A percentile compares a stretch with the other conserved stretches of the same genome.
These are phyloP conservation scores for Takifugu ocellatus DNA, from an alignment of 2,797 vertebrate species.

Conservation along the genomic window DNA sequence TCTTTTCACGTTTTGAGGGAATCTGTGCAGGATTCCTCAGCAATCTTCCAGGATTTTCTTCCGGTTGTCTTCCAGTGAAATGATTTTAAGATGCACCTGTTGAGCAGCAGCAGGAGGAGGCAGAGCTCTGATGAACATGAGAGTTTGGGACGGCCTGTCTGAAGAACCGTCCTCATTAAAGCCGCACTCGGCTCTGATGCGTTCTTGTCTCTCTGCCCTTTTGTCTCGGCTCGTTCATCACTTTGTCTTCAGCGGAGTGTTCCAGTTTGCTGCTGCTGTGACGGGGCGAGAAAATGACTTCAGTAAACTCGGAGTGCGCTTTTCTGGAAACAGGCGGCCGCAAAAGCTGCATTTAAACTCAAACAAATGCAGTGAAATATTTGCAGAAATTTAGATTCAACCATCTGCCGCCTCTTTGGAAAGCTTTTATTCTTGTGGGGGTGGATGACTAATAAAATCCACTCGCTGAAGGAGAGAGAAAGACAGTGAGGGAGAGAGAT, in stretches of 20 bases:
- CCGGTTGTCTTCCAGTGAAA: not conserved
- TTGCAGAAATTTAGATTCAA: constrained; percentile 35
- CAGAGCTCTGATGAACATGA: constrained; percentile 49
- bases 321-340: too few relatives aligned
- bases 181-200: constrained; percentile 53
- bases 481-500: constrained; percentile 19
- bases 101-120: constrained; percentile 2
- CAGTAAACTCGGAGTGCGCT: too few relatives aligned
- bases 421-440: constrained; percentile 53
- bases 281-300: constrained; percentile 1
- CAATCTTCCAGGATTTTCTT: not conserved
- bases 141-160: constrained; percentile 44
- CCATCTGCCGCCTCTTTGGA: constrained; percentile 43
- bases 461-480: constrained; percentile 16
- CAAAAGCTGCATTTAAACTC: not conserved
- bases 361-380: constrained; percentile 9
- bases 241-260: constrained; percentile 10
- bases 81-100: not conserved
- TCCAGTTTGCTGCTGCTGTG: not conserved
- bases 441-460: constrained; percentile 67
- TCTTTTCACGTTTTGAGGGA: too few relatives aligned
- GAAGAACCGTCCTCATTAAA: constrained; percentile 55
- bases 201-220: constrained; percentile 43
- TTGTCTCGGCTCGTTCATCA: constrained; percentile 47
- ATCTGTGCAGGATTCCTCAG: not conserved